These are phyloP conservation scores for Andrena hattorfiana DNA, from an alignment of 2,888 invertebrate genomes.

Conservation along the genomic window DNA sequence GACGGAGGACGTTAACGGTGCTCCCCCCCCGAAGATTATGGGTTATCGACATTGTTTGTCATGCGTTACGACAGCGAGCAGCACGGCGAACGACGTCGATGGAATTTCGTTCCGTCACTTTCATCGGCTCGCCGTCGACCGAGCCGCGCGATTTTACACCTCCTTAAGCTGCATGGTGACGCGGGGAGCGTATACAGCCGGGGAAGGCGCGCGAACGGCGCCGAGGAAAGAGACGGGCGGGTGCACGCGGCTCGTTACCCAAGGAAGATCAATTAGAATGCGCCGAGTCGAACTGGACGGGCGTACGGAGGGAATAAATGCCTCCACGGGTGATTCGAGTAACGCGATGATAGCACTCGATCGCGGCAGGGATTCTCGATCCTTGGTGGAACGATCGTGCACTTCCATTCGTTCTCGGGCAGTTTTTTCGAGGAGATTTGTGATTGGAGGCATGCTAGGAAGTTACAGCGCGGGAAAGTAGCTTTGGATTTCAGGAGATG, in stretches of 20 bases:
- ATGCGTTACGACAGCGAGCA: slow-evolving; percentile 45
- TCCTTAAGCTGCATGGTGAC: slow-evolving; percentile 35
- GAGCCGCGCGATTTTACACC: slow-evolving; percentile 55
- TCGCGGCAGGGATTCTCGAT: slow-evolving; percentile 1
- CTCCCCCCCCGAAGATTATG: slow-evolving; percentile 33
- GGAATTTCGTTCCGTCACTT: slow-evolving; percentile 50
- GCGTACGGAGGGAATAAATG: slow-evolving; percentile 8
- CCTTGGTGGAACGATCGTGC: not conserved
- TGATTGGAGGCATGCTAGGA: too few species aligned
- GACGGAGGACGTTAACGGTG: slow-evolving; percentile 41
- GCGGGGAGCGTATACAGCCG: slow-evolving; percentile 12
- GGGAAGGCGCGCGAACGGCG: slow-evolving; percentile 28
- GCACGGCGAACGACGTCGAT: slow-evolving; percentile 41
- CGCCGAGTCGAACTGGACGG: slow-evolving; percentile 19
- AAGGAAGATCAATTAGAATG: slow-evolving; percentile 53
- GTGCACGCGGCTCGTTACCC: slow-evolving; percentile 32
- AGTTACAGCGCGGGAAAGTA: too few species aligned
- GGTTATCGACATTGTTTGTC: slow-evolving; percentile 57
- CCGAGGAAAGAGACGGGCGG: slow-evolving; percentile 18
- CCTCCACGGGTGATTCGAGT: slow-evolving; percentile 34
- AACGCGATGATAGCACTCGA: not conserved
- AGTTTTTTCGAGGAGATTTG: too few species aligned
- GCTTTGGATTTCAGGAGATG: too few species aligned
- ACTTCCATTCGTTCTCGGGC: too few species aligned
- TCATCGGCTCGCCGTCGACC: slow-evolving; percentile 28